A percentile compares a stretch with the other conserved stretches of the same genome.
phyloP scores from a whole-genome alignment of 1,140 invertebrate species.

The Leptopilina boulardi region DNA sequence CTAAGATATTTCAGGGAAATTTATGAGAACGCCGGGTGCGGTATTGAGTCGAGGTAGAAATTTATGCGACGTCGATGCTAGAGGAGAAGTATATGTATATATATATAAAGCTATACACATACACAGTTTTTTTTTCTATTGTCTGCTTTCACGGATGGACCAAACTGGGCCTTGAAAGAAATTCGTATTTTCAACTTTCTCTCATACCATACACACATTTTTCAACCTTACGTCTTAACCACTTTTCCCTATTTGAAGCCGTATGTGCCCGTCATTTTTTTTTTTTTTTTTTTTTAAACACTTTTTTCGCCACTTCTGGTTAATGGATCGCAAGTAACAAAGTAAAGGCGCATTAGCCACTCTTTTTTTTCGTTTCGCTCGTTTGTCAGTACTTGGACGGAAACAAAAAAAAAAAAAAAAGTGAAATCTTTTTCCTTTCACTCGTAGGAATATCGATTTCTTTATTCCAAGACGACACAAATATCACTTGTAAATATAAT shows the following conservation, averaged over 20 bases:
- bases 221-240: not conserved
- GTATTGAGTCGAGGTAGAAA: not conserved
- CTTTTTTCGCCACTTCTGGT: constrained; percentile 8
- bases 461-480: no score
- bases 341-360: constrained; percentile 5
- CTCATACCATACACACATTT: not conserved
- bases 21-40: not conserved
- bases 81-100: not conserved
- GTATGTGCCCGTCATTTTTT: not conserved
- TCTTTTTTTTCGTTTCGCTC: not conserved
- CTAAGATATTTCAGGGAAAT: constrained; percentile 14
- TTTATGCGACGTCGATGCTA: constrained; percentile 19
- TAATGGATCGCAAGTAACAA: constrained; percentile 19
- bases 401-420: not conserved
- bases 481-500: no score
- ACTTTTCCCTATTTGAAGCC: not conserved
- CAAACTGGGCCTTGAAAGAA: constrained; percentile 9
- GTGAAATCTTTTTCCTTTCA: not conserved
- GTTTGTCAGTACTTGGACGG: not conserved
- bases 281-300: no score
- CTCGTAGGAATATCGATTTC: not conserved
- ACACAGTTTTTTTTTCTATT: not conserved
- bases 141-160: not conserved
- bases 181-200: no score
- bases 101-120: no score